A percentile compares a stretch with the other conserved stretches of the same genome.
Evolutionary conservation across 2,888 invertebrate genomes (phyloP).

Genomic region (Rotaria sp.): DNA sequence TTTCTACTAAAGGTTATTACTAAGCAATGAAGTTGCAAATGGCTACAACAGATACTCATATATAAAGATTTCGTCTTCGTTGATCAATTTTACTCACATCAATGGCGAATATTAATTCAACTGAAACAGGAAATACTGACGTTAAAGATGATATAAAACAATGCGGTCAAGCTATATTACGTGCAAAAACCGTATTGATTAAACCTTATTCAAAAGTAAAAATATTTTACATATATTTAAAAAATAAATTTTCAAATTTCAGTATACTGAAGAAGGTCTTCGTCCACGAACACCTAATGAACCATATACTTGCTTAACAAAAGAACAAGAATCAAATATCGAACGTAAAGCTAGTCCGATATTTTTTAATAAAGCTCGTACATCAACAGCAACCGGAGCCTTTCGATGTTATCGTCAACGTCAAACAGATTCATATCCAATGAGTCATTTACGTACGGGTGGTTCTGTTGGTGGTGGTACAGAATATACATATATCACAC

Average conservation of each 20-base stretch:
- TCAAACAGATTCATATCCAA: conserved; percentile 46
- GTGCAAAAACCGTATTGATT: neutral
- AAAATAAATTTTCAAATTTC: neutral
- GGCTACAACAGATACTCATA: neutral
- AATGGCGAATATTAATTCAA: neutral
- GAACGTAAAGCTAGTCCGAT: conserved; percentile 43
- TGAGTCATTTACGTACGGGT: conserved; percentile 47
- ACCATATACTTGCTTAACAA: conserved; percentile 50
- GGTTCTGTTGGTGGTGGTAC: conserved; percentile 42
- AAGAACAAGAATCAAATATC: conserved; percentile 49
- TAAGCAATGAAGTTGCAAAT: neutral
- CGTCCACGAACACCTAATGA: conserved; percentile 50
- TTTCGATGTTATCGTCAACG: conserved; percentile 46
- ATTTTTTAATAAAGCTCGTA: conserved; percentile 26
- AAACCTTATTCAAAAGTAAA: conserved; percentile 12
- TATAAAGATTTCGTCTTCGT: neutral
- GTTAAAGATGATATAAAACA: neutral
- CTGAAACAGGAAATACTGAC: neutral
- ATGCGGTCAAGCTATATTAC: neutral
- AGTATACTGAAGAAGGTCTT: conserved; percentile 38
- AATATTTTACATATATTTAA: neutral
- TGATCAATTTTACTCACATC: neutral
- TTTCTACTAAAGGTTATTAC: neutral
- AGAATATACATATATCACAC: conserved; percentile 48
- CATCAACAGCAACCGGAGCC: conserved; percentile 42